Evolutionary conservation across 2,113 vertebrate species (phyloP).

Genomic region (Pteronura brasiliensis): DNA sequence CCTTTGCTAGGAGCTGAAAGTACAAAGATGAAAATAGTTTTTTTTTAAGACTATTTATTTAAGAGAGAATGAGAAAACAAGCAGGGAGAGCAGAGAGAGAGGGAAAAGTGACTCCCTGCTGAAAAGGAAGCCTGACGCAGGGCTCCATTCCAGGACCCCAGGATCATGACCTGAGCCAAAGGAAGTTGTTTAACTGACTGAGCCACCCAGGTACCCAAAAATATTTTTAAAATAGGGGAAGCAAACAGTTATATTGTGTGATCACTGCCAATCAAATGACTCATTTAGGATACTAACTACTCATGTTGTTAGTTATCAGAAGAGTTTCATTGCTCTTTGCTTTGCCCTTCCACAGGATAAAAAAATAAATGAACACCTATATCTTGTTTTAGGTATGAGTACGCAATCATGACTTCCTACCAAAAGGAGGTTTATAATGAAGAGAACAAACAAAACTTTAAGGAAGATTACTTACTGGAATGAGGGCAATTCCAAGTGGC

Average conservation of each 20-base stretch:
- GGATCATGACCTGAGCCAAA: neutral
- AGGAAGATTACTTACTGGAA: neutral
- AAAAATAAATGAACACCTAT: neutral
- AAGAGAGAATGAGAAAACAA: neutral
- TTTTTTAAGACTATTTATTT: neutral
- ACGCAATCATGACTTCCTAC: neutral
- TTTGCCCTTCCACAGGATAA: neutral
- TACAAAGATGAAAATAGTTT: constrained; percentile 14
- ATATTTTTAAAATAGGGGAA: neutral
- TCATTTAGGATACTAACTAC: neutral
- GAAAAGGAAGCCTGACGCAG: too few species aligned
- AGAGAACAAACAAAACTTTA: neutral
- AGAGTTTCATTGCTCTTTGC: neutral
- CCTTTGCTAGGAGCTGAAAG: neutral
- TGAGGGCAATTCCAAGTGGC: neutral
- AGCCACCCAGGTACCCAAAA: neutral
- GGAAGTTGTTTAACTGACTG: neutral
- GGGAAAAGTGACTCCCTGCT: neutral
- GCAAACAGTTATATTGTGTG: neutral
- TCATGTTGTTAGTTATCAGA: neutral
- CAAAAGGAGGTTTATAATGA: neutral
- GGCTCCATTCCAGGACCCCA: neutral
- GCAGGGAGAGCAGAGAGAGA: neutral
- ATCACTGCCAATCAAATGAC: neutral
- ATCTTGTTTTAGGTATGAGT: neutral